Conservation (phyloP, 1,140 invertebrate species). For the Zaprionus vittiger region DNA sequence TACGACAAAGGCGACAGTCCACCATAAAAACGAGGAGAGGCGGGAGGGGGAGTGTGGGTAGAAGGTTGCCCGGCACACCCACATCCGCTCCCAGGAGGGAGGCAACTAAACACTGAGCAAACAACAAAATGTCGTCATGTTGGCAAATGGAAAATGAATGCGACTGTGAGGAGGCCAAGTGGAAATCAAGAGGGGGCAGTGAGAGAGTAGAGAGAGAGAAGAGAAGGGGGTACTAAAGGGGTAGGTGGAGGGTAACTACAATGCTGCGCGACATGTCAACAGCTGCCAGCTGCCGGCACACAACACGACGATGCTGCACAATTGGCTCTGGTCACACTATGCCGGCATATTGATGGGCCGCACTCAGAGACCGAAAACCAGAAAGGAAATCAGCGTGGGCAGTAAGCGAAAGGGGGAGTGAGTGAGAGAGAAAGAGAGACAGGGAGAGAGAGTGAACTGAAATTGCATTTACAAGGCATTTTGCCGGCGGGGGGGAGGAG, state of each 20-base stretch:
- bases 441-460: neutral
- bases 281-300: conserved; percentile 44
- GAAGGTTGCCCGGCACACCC: conserved; percentile 12
- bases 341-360: conserved; percentile 49
- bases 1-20: neutral
- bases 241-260: conserved; percentile 11
- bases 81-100: conserved; percentile 12
- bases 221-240: neutral
- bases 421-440: neutral
- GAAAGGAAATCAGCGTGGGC: conserved; percentile 18
- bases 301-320: conserved; percentile 32
- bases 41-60: too few species aligned
- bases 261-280: conserved; percentile 46
- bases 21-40: neutral
- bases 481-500: conserved; percentile 23
- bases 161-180: neutral
- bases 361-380: conserved; percentile 31
- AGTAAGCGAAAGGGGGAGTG: neutral
- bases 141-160: conserved; percentile 53
- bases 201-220: neutral
- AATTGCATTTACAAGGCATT: conserved; percentile 58
- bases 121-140: conserved; percentile 74
- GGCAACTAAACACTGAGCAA: conserved; percentile 69
- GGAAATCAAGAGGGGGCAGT: neutral
- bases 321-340: conserved; percentile 50